Evolutionary conservation across 2,888 invertebrate species (phyloP).

Genomic region (Cheilosia vulpina): DNA sequence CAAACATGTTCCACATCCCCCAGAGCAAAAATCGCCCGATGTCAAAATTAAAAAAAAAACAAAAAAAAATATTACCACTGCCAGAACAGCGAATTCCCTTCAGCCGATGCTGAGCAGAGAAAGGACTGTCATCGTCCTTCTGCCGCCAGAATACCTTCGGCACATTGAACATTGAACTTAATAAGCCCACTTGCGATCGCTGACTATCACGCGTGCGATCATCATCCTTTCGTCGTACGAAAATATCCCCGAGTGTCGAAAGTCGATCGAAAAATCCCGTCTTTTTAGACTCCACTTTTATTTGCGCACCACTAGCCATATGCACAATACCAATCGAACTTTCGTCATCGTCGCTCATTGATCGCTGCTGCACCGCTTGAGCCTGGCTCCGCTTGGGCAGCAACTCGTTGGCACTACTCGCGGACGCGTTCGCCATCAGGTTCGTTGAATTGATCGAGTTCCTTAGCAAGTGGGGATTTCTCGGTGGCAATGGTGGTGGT

Average conservation of each 20-base stretch:
- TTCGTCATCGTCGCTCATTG: slow-evolving; percentile 61
- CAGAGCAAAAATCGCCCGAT: too few relatives aligned
- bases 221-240: slow-evolving; percentile 76
- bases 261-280: slow-evolving; percentile 65
- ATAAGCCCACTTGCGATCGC: slow-evolving; percentile 81
- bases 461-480: slow-evolving; percentile 54
- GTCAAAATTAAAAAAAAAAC: too few relatives aligned
- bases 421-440: slow-evolving; percentile 68
- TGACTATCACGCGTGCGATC: slow-evolving; percentile 81
- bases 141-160: slow-evolving; percentile 80
- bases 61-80: slow-evolving; percentile 79
- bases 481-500: slow-evolving; percentile 69
- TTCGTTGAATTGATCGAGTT: slow-evolving; percentile 71
- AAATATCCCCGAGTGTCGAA: slow-evolving; percentile 77
- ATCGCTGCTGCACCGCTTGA: not conserved
- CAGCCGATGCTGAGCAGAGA: slow-evolving; percentile 80
- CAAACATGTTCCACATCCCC: slow-evolving; percentile 1
- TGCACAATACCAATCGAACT: slow-evolving; percentile 50
- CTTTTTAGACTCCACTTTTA: slow-evolving; percentile 24
- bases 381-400: slow-evolving; percentile 48
- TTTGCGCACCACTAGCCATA: slow-evolving; percentile 5
- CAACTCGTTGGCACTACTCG: slow-evolving; percentile 77
- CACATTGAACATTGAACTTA: slow-evolving; percentile 77
- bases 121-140: slow-evolving; percentile 76
- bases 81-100: slow-evolving; percentile 83